Evolutionary conservation across 2,113 vertebrate species (phyloP).

Genomic region (Danionella cerebrum): DNA sequence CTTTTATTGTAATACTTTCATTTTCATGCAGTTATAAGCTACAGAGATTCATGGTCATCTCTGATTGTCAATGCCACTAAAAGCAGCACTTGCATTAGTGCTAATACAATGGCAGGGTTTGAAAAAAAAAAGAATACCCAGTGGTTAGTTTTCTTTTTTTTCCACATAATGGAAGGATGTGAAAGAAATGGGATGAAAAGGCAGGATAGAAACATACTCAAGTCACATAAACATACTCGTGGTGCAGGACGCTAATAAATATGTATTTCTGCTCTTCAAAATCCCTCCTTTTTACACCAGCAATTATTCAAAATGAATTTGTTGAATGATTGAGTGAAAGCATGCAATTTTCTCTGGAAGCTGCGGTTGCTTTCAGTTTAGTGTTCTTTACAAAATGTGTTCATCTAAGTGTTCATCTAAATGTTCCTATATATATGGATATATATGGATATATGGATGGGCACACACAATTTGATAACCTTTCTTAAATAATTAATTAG

Average conservation of each 20-base stretch:
- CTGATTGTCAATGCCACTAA: neutral
- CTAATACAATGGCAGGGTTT: neutral
- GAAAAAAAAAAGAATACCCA: neutral
- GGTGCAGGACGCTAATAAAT: neutral
- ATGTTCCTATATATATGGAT: no score
- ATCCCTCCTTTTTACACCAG: neutral
- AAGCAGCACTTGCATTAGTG: neutral
- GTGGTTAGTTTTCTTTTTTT: neutral
- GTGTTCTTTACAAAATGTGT: neutral
- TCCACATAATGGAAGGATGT: constrained; percentile 2
- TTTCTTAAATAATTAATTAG: no score
- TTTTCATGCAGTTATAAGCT: neutral
- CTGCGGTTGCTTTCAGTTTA: neutral
- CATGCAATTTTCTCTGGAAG: constrained; percentile 7
- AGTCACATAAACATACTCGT: constrained; percentile 11
- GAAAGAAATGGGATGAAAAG: constrained; percentile 9
- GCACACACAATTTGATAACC: no score
- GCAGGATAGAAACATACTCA: neutral
- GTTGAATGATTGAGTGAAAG: neutral
- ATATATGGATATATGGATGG: no score
- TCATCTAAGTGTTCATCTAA: neutral
- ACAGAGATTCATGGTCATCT: neutral
- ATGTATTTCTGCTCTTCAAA: constrained; percentile 3
- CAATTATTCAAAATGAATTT: constrained; percentile 14
- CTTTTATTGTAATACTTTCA: neutral